A percentile compares a stretch with the other conserved stretches of the same genome.
Conservation (phyloP, 2,888 invertebrate genomes). For the Caenorhabditis imperialis region DNA sequence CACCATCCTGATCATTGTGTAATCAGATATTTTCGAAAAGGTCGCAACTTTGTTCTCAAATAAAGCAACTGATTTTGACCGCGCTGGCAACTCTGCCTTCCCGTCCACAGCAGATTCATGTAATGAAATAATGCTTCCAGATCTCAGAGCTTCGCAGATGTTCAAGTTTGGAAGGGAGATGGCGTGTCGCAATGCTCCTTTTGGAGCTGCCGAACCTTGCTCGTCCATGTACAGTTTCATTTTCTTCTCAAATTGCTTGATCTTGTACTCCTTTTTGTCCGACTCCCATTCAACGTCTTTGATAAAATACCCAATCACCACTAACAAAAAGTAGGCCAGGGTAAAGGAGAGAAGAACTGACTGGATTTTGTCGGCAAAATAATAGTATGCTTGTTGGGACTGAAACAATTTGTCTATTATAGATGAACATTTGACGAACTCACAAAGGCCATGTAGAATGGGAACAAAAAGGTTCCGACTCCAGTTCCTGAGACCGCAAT, state of each 20-base stretch:
- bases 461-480: slow-evolving; percentile 89
- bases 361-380: slow-evolving; percentile 3
- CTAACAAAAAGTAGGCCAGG: slow-evolving; percentile 79
- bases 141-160: not conserved
- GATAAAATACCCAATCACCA: slow-evolving; percentile 84
- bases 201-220: slow-evolving; percentile 2
- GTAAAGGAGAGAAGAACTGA: slow-evolving; percentile 80
- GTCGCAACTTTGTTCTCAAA: slow-evolving; percentile 24
- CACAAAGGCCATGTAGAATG: slow-evolving; percentile 82
- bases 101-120: slow-evolving; percentile 26
- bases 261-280: slow-evolving; percentile 71
- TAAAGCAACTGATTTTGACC: slow-evolving; percentile 59
- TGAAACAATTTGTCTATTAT: too few relatives aligned
- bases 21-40: slow-evolving; percentile 50
- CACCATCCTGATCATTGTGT: slow-evolving; percentile 47
- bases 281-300: slow-evolving; percentile 89
- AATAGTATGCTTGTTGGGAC: too few relatives aligned
- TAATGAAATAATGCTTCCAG: slow-evolving; percentile 40
- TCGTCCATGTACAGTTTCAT: slow-evolving; percentile 2
- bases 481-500: slow-evolving; percentile 73
- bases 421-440: too few relatives aligned
- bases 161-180: slow-evolving; percentile 28
- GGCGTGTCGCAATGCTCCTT: not conserved
- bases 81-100: slow-evolving; percentile 35
- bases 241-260: slow-evolving; percentile 37